Conservation (phyloP, 1,140 invertebrate genomes). For the Panagrolaimus sp. region DNA sequence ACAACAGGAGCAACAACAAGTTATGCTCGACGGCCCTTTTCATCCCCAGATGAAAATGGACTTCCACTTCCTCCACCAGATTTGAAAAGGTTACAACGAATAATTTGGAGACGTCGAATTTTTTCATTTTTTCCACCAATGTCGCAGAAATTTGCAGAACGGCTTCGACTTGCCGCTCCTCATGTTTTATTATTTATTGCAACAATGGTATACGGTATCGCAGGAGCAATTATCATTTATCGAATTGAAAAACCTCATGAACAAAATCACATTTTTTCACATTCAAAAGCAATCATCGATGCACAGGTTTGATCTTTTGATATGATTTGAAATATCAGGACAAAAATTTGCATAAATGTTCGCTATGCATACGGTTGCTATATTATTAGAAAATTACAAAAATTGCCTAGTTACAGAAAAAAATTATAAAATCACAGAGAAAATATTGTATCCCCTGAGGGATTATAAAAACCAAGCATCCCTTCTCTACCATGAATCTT, state of each 20-base stretch:
- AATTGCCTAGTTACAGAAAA: too few species aligned
- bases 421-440: too few species aligned
- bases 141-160: conserved; percentile 19
- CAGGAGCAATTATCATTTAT: conserved; percentile 34
- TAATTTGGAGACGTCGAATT: not conserved
- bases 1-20: too few species aligned
- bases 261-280: conserved; percentile 26
- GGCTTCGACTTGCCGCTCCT: conserved; percentile 34
- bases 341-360: too few species aligned
- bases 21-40: too few species aligned
- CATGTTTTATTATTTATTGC: conserved; percentile 34
- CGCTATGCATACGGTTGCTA: too few species aligned
- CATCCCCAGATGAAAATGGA: not conserved
- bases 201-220: conserved; percentile 39
- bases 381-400: too few species aligned
- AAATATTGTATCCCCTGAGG: too few species aligned
- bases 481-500: too few species aligned
- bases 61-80: conserved; percentile 3
- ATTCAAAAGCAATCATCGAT: conserved; percentile 32
- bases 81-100: not conserved
- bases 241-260: conserved; percentile 24
- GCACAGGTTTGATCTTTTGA: too few species aligned
- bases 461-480: too few species aligned
- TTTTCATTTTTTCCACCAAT: not conserved
- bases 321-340: too few species aligned